Evolutionary conservation across 2,113 vertebrate genomes (phyloP).

Genomic region (Parus major): DNA sequence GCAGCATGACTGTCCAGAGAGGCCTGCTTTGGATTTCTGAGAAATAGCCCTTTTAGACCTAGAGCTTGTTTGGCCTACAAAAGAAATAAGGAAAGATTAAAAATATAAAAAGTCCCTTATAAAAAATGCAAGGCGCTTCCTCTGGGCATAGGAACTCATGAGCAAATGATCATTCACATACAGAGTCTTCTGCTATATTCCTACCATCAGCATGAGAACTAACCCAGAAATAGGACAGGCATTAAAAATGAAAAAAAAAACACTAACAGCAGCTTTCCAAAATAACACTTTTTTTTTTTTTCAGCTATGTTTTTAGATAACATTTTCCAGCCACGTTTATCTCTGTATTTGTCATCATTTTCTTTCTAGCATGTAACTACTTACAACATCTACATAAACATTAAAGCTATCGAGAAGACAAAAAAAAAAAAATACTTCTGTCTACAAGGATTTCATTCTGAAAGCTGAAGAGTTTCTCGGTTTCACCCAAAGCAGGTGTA

Average conservation of each 20-base stretch:
- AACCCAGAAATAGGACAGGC: not conserved
- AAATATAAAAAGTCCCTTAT: not conserved
- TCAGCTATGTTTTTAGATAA: not conserved
- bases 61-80: constrained; percentile 88
- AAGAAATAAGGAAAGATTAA: not conserved
- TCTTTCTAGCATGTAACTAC: not conserved
- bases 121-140: not conserved
- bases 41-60: constrained; percentile 97
- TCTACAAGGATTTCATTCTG: not conserved
- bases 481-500: not conserved
- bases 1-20: constrained; percentile 99
- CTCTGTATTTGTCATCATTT: not conserved
- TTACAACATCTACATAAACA: not conserved
- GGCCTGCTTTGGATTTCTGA: constrained; percentile 96
- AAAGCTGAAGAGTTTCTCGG: not conserved
- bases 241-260: not conserved
- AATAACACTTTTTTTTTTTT: not conserved
- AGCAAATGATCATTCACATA: not conserved
- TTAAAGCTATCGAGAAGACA: not conserved
- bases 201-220: not conserved
- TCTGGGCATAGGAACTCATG: not conserved
- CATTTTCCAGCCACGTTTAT: not conserved
- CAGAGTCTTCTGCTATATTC: not conserved
- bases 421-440: not conserved
- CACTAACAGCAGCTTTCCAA: not conserved